These are phyloP conservation scores for Phocoena sinus DNA, from an alignment of 2,113 vertebrate genomes.

Conservation along the genomic window DNA sequence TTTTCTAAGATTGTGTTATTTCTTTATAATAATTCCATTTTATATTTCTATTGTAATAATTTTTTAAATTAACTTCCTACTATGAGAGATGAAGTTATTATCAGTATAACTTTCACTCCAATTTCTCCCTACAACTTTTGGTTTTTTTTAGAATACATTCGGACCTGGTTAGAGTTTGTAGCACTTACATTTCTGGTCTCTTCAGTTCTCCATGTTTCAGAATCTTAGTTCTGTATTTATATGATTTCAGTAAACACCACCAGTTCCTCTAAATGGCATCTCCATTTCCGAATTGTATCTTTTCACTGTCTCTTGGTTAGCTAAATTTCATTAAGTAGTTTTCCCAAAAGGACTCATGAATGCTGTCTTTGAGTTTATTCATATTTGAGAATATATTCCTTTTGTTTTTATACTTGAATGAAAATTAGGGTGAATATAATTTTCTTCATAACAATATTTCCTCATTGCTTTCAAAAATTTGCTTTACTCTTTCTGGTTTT, in stretches of 20 bases:
- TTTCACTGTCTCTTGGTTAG: not conserved
- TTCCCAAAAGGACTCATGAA: not conserved
- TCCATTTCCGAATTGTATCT: not conserved
- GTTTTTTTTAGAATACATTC: not conserved
- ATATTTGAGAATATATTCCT: not conserved
- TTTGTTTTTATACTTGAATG: not conserved
- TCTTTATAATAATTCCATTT: not conserved
- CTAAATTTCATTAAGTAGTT: not conserved
- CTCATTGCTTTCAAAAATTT: not conserved
- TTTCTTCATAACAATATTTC: not conserved
- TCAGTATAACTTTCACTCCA: not conserved
- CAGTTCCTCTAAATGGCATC: not conserved
- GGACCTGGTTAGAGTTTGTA: not conserved
- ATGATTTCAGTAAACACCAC: not conserved
- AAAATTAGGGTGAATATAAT: not conserved
- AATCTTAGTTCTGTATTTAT: not conserved
- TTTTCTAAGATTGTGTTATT: not conserved
- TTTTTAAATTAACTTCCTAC: not conserved
- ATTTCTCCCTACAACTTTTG: not conserved
- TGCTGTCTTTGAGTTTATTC: not conserved
- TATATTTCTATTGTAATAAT: not conserved
- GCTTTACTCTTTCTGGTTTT: not conserved
- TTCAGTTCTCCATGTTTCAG: not conserved
- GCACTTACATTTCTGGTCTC: not conserved
- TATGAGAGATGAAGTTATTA: not conserved